These are phyloP conservation scores for Casuarius casuarius DNA, from an alignment of 2,113 vertebrate species.

Conservation along the genomic window DNA sequence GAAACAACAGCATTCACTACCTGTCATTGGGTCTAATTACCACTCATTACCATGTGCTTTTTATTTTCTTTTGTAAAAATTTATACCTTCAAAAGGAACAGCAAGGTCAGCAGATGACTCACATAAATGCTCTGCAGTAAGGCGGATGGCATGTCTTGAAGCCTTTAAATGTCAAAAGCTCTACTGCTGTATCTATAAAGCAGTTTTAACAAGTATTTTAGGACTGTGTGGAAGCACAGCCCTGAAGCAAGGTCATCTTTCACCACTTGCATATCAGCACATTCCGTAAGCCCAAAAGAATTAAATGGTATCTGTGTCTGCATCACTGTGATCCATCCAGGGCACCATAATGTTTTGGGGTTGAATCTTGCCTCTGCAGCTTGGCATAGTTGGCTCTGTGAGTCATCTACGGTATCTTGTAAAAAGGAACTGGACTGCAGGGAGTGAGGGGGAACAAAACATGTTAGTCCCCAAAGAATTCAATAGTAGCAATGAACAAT, in stretches of 20 bases:
- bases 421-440: not conserved
- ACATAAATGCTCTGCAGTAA: not conserved
- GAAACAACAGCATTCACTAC: not conserved
- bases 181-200: not conserved
- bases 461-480: not conserved
- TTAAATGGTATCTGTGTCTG: not conserved
- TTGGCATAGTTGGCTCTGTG: not conserved
- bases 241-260: not conserved
- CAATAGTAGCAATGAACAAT: not conserved
- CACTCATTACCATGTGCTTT: not conserved
- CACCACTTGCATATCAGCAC: not conserved
- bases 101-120: not conserved
- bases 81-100: not conserved
- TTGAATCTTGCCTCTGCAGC: not conserved
- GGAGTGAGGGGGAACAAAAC: not conserved
- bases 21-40: not conserved
- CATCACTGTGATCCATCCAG: not conserved
- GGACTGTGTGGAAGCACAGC: not conserved
- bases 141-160: fast-evolving
- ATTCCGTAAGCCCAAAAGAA: not conserved
- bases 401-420: not conserved
- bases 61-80: not conserved
- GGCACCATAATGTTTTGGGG: not conserved
- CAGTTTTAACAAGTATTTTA: not conserved
- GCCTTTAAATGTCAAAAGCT: not conserved